phyloP scores from a whole-genome alignment of 2,888 invertebrate genomes.

The Amphipyra tragopoginis region DNA sequence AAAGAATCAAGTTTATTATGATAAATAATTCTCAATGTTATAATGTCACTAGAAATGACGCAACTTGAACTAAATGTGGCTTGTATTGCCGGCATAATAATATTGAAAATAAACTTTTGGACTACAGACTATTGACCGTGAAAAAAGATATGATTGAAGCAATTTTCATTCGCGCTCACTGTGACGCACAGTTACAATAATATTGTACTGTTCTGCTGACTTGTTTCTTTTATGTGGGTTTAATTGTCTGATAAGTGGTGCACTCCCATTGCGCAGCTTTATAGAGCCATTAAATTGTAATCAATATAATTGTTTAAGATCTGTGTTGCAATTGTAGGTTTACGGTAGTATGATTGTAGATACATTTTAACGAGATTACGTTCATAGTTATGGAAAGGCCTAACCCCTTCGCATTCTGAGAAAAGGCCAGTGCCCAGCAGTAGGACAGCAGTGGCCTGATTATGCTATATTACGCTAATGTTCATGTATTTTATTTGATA shows the following conservation, averaged over 20 bases:
- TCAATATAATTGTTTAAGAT: conserved; percentile 36
- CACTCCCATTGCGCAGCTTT: conserved; percentile 33
- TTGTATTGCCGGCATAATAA: conserved; percentile 23
- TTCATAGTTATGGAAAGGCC: background rate
- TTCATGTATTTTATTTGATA: background rate
- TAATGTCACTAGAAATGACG: conserved; percentile 14
- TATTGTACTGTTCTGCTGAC: conserved; percentile 62
- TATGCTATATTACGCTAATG: no score
- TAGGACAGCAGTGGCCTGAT: no score
- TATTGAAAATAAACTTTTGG: conserved; percentile 44
- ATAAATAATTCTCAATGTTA: conserved; percentile 23
- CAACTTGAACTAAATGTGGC: conserved; percentile 6
- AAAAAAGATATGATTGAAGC: conserved; percentile 62
- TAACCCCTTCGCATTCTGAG: no score
- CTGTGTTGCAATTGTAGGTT: conserved; percentile 11
- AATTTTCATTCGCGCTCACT: conserved; percentile 65
- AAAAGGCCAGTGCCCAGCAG: no score
- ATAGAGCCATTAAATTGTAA: conserved; percentile 36
- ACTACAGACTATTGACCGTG: conserved; percentile 58
- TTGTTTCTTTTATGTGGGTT: conserved; percentile 54
- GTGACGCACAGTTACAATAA: conserved; percentile 67
- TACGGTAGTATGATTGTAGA: background rate
- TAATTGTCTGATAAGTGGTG: conserved; percentile 57
- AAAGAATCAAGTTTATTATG: conserved; percentile 6
- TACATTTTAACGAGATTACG: background rate